Percentiles rank a stretch among this genome's conserved stretches.
phyloP scores from a whole-genome alignment of 2,797 vertebrate species.

The Onychomys arenicola region DNA sequence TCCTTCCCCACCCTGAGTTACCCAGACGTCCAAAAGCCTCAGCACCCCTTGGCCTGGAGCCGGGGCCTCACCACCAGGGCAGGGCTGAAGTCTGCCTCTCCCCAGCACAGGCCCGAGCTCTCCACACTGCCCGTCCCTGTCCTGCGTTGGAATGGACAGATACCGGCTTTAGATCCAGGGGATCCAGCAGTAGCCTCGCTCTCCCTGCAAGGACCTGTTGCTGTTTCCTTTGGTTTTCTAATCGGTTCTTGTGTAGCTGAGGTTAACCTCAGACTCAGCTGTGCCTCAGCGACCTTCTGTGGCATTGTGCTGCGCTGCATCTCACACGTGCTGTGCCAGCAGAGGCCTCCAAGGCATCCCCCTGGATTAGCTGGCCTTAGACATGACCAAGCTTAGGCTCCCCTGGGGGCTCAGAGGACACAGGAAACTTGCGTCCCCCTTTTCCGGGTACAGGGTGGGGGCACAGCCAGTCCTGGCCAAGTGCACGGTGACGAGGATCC shows the following conservation, averaged over 20 bases:
- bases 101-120: no score
- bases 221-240: not conserved
- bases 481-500: no score
- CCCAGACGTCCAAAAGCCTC: no score
- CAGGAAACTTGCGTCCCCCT: no score
- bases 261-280: no score
- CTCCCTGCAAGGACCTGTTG: not conserved
- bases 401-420: not conserved
- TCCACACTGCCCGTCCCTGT: not conserved
- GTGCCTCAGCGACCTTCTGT: not conserved
- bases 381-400: not conserved
- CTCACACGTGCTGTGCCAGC: no score
- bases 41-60: not conserved
- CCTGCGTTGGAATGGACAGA: fast-evolving
- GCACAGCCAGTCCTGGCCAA: not conserved
- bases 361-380: not conserved
- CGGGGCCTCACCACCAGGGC: not conserved
- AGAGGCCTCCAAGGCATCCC: not conserved
- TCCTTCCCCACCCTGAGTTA: no score
- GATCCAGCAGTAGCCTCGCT: not conserved
- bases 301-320: not conserved
- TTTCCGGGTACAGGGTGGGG: not conserved
- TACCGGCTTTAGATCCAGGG: not conserved
- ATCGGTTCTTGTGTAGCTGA: not conserved
- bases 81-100: not conserved